These are phyloP conservation scores for Phylloscopus whistleri DNA, from an alignment of 2,113 vertebrate species.

Conservation along the genomic window DNA sequence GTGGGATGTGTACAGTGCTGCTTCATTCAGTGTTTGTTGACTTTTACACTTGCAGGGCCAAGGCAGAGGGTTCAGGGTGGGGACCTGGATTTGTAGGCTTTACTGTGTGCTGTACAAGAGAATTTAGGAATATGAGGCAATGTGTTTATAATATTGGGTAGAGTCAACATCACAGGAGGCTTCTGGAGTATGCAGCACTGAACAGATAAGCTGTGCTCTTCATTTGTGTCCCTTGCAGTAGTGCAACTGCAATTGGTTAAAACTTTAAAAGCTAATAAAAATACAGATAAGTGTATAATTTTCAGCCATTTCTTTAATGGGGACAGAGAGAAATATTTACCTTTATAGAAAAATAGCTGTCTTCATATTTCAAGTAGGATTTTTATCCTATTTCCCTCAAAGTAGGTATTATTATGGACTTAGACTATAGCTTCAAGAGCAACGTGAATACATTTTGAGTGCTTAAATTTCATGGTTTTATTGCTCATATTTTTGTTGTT, in stretches of 20 bases:
- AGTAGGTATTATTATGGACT: neutral
- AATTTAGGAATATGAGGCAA: neutral
- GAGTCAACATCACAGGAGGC: neutral
- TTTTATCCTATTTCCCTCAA: neutral
- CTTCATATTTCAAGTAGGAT: neutral
- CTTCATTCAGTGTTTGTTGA: rapidly evolving
- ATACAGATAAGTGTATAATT: neutral
- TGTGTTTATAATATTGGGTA: neutral
- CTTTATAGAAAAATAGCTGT: neutral
- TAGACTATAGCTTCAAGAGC: neutral
- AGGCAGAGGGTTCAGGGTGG: neutral
- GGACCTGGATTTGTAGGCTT: neutral
- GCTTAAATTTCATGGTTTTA: neutral
- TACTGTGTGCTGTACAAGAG: neutral
- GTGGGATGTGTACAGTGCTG: neutral
- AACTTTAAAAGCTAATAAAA: neutral
- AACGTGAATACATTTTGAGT: neutral
- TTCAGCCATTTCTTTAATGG: neutral
- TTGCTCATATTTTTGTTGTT: neutral
- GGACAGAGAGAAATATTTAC: neutral
- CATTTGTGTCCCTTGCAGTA: neutral
- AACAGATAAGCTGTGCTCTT: neutral
- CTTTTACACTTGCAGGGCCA: neutral
- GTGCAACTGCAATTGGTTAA: neutral
- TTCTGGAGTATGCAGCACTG: neutral